phyloP scores from a whole-genome alignment of 2,888 invertebrate species.

The Chirona hameri region DNA sequence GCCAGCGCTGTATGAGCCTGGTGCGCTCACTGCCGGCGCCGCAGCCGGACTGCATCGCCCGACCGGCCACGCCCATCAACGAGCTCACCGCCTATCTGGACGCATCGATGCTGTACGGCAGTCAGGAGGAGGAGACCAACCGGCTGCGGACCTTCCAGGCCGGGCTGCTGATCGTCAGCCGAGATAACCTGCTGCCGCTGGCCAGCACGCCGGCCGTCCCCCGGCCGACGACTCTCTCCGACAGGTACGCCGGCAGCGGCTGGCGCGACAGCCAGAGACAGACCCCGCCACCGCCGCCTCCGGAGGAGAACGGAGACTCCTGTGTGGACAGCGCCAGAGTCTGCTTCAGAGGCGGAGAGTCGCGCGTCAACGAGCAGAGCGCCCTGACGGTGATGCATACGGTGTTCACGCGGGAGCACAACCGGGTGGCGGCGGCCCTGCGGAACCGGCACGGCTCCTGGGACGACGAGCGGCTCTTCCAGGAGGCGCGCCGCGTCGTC shows the following conservation, averaged over 20 bases:
- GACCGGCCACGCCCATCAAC: slow-evolving; percentile 68
- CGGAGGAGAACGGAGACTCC: not conserved
- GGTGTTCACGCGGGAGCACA: slow-evolving; percentile 57
- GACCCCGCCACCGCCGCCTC: not conserved
- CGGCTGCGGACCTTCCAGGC: slow-evolving; percentile 63
- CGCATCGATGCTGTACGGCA: slow-evolving; percentile 76
- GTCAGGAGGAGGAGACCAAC: slow-evolving; percentile 60
- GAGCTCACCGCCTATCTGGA: slow-evolving; percentile 69
- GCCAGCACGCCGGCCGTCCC: not conserved
- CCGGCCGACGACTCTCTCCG: not conserved
- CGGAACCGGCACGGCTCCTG: slow-evolving; percentile 50
- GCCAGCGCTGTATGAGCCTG: slow-evolving; percentile 64
- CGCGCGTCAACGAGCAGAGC: slow-evolving; percentile 55
- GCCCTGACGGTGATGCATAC: slow-evolving; percentile 69
- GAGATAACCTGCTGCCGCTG: slow-evolving; percentile 35
- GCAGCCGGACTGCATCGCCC: slow-evolving; percentile 58
- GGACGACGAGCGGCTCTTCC: slow-evolving; percentile 53
- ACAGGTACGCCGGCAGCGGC: not conserved
- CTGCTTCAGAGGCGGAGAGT: slow-evolving; percentile 47
- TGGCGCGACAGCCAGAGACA: not conserved
- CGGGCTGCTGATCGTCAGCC: slow-evolving; percentile 50
- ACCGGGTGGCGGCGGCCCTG: slow-evolving; percentile 50
- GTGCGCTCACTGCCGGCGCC: slow-evolving; percentile 65
- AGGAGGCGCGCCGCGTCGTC: slow-evolving; percentile 53
- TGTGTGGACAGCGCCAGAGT: not conserved